Evolutionary conservation across 2,113 vertebrate species (phyloP).

Genomic region (Rhadina sibilatrix): DNA sequence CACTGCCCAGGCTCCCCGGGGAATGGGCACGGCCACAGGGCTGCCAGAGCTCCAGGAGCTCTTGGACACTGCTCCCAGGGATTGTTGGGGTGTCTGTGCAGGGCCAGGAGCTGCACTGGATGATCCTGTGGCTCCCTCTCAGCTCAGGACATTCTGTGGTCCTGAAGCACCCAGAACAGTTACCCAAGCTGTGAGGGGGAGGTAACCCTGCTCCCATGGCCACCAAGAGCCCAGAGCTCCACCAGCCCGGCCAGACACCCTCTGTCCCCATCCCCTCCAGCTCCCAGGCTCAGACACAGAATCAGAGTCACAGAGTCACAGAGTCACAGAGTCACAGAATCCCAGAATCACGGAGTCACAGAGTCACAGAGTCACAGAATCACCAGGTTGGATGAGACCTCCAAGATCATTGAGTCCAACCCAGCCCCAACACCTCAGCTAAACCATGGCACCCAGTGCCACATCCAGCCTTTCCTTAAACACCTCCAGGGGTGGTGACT

Average conservation of each 20-base stretch:
- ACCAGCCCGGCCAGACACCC: fast-evolving
- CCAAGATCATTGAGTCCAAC: neutral
- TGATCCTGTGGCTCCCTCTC: neutral
- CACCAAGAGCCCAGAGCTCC: neutral
- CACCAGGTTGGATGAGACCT: neutral
- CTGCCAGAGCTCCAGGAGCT: neutral
- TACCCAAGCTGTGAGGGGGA: neutral
- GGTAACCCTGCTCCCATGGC: fast-evolving
- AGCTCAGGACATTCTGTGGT: neutral
- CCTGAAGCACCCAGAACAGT: fast-evolving
- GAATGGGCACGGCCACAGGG: neutral
- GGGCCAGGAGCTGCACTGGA: neutral
- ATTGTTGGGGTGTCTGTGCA: neutral
- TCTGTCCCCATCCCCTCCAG: neutral
- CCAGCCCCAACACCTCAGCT: too few relatives aligned
- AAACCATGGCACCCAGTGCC: neutral
- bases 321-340: too few relatives aligned
- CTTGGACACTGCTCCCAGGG: fast-evolving
- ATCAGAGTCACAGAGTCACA: neutral
- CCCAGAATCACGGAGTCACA: neutral
- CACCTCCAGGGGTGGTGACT: neutral
- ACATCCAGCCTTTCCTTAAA: neutral
- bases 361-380: neutral
- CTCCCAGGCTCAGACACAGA: neutral
- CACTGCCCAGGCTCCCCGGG: neutral